Percentiles rank a stretch among this genome's conserved stretches.
These are phyloP conservation scores for Apeira syringaria DNA, from an alignment of 2,888 invertebrate genomes.

Conservation along the genomic window DNA sequence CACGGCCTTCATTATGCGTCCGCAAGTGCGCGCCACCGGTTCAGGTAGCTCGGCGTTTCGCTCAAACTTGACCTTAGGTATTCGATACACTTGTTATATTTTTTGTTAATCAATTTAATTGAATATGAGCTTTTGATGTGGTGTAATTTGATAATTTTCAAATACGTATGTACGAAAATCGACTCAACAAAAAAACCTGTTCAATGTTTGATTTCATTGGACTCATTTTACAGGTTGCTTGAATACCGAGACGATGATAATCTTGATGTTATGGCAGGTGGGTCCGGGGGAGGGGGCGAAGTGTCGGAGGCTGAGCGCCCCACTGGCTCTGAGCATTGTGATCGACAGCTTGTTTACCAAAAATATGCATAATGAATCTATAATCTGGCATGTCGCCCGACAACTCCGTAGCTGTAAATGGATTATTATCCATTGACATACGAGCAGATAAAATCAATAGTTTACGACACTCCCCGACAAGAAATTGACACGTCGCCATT, in stretches of 20 bases:
- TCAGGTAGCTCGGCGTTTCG: constrained; percentile 74
- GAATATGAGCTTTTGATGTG: constrained; percentile 71
- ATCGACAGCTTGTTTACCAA: constrained; percentile 84
- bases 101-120: constrained; percentile 68
- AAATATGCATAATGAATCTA: constrained; percentile 84
- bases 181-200: constrained; percentile 58
- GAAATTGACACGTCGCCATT: constrained; percentile 26
- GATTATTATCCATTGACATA: constrained; percentile 39
- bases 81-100: constrained; percentile 72
- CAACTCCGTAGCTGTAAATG: constrained; percentile 38
- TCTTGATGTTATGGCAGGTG: constrained; percentile 59
- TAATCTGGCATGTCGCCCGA: constrained; percentile 65
- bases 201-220: constrained; percentile 47
- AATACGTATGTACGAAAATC: constrained; percentile 61
- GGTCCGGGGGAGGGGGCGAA: constrained; percentile 54
- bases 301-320: constrained; percentile 72
- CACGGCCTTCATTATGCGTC: constrained; percentile 76
- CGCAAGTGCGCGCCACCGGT: constrained; percentile 63
- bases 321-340: constrained; percentile 76
- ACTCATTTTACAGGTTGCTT: constrained; percentile 37
- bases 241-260: constrained; percentile 51
- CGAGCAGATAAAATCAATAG: constrained; percentile 33
- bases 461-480: constrained; percentile 23
- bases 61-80: constrained; percentile 77
- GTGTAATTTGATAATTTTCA: constrained; percentile 76